Conservation (phyloP, 2,113 vertebrate genomes). For the Dicentrarchus labrax region DNA sequence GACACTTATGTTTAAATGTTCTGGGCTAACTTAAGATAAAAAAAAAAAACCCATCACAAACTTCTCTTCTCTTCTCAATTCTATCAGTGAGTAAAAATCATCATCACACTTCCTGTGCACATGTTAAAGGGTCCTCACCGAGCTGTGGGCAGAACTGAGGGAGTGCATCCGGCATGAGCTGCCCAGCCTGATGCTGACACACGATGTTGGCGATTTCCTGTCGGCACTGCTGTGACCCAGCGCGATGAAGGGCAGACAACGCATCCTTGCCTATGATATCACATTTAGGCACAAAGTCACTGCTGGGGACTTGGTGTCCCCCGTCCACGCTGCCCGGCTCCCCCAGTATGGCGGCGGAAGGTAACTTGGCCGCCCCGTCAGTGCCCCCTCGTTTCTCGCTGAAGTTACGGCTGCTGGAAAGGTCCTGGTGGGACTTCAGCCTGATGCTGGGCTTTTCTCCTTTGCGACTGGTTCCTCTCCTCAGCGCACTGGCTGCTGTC, state of each 20-base stretch:
- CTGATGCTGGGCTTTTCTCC: slow-evolving; percentile 73
- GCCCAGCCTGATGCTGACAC: slow-evolving; percentile 93
- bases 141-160: slow-evolving; percentile 93
- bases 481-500: slow-evolving; percentile 66
- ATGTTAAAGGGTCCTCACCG: slow-evolving; percentile 78
- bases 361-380: slow-evolving; percentile 80
- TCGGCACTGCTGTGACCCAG: slow-evolving; percentile 92
- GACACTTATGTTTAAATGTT: not conserved
- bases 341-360: slow-evolving; percentile 85
- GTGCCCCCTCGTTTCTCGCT: slow-evolving; percentile 72
- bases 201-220: slow-evolving; percentile 96
- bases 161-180: slow-evolving; percentile 91
- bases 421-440: slow-evolving; percentile 81
- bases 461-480: slow-evolving; percentile 82
- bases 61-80: too few species aligned
- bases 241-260: slow-evolving; percentile 92
- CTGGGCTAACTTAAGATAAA: too few species aligned
- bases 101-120: not conserved
- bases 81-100: not conserved
- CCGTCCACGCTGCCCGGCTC: slow-evolving; percentile 97
- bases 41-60: not conserved
- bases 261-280: slow-evolving; percentile 95
- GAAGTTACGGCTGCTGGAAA: slow-evolving; percentile 90
- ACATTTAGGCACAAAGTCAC: slow-evolving; percentile 92
- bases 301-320: slow-evolving; percentile 89